Percentiles rank a stretch among this genome's conserved stretches.
These are phyloP conservation scores for Pithys albifrons DNA, from an alignment of 2,113 vertebrate genomes.

Conservation along the genomic window DNA sequence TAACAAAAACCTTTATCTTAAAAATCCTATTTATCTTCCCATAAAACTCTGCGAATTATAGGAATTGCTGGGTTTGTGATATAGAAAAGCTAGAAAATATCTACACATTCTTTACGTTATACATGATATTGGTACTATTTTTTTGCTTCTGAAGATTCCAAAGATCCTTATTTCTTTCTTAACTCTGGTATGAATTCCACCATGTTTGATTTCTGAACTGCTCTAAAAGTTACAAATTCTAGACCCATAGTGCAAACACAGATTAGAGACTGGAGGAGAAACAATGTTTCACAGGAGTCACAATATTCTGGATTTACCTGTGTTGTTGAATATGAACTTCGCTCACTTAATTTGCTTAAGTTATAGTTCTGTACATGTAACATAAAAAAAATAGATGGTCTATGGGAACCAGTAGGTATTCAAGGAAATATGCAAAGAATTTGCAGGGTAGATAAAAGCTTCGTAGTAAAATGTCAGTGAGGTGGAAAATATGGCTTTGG, in stretches of 20 bases:
- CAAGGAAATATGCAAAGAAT: background rate
- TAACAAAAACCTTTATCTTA: accelerated
- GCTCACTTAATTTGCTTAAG: background rate
- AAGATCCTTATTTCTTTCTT: background rate
- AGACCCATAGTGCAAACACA: background rate
- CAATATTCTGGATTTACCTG: background rate
- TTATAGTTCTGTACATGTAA: background rate
- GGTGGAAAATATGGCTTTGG: constrained; percentile 14
- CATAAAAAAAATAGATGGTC: background rate
- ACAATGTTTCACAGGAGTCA: background rate
- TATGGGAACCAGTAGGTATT: background rate
- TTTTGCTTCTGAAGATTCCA: background rate
- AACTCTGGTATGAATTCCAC: background rate
- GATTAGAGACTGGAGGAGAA: background rate
- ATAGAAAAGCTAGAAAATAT: background rate
- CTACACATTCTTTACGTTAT: accelerated
- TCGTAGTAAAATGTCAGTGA: background rate
- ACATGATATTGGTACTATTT: background rate
- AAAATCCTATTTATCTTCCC: background rate
- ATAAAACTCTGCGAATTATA: background rate
- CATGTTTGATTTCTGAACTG: background rate
- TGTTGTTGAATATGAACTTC: background rate
- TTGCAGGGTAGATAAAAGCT: background rate
- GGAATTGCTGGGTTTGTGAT: background rate
- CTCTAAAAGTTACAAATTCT: background rate